These are phyloP conservation scores for Manis javanica DNA, from an alignment of 2,797 vertebrate species.

Conservation along the genomic window DNA sequence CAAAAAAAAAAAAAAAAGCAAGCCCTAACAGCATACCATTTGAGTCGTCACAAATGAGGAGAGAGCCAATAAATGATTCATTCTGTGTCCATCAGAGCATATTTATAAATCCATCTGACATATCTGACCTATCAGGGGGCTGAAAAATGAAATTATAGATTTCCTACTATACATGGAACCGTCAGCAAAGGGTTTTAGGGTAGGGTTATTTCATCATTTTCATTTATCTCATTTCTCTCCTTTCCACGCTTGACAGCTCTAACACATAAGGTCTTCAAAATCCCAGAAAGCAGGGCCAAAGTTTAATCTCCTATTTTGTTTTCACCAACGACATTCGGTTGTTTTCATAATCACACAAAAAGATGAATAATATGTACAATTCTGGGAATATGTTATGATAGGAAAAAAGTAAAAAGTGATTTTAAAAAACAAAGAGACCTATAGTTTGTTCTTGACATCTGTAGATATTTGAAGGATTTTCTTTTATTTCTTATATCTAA, in stretches of 20 bases:
- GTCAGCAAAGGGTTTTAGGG: not conserved
- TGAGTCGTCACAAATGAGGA: conserved; percentile 32
- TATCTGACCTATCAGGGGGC: conserved; percentile 39
- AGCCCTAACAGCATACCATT: not conserved
- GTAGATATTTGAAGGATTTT: not conserved
- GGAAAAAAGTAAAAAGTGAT: not conserved
- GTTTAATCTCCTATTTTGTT: conserved; percentile 57
- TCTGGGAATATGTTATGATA: not conserved
- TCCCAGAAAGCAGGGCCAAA: conserved; percentile 24
- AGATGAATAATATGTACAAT: not conserved
- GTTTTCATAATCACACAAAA: conserved; percentile 46
- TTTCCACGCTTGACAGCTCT: conserved; percentile 36
- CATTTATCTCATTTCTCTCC: conserved; percentile 57
- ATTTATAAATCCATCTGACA: conserved; percentile 69
- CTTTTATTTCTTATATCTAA: not conserved
- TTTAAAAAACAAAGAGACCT: not conserved
- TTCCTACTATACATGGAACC: conserved; percentile 49
- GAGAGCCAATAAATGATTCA: conserved; percentile 13
- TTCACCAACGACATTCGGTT: conserved; percentile 41
- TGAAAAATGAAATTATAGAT: conserved; percentile 71
- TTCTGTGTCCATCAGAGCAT: not conserved
- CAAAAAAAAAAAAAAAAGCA: not conserved
- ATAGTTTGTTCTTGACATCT: not conserved
- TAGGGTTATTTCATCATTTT: conserved; percentile 53
- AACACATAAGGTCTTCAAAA: conserved; percentile 21